Evolutionary conservation across 2,888 invertebrate genomes (phyloP), one percentile per base, ranked within the genome.

Genomic region (Philereme vetulata): DNA sequence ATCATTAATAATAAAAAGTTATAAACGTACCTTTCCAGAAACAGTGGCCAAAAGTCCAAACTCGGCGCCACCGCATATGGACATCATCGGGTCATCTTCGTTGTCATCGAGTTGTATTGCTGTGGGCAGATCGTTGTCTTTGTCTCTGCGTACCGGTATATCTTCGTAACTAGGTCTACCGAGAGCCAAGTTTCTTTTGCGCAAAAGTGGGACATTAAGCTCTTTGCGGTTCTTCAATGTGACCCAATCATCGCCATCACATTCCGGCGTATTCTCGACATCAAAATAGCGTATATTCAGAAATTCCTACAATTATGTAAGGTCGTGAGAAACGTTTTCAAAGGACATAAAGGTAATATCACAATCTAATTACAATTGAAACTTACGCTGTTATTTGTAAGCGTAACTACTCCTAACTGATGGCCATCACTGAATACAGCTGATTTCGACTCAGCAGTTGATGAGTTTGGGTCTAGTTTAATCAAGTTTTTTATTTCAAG

Each of bases 51-150:
- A 93, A 45, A 98, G 86, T 1, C 96, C 96, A 84, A 99, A 98
- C 74, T 98, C 98, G 84, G 98, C 98, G 34, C 98, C 98, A 46
- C 96, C 95, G 46, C 94, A 94, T 55, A 98, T 95, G 50, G 94
- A 93, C 8, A 94, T 89, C 0, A 97, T 93, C 72, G 98, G 98
- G 72, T 98, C 97, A 69, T 98, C 97, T 67, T 95, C 93, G 32
- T 89, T 90, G 11, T 94, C 84, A 66, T 94, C 94, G 0, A 94
- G 86, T 60, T 94, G 94, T 75, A 94, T 92, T 4, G 93, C 93
- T 5, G 93, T 85, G 5, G 93, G 93, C 0, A 90, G 81, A 5
- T 94, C 93, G 21, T 92, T 82, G 59, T 93, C 87, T 5, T 82
- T 82, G 1, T 75, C 67, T 7, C 88, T 72, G 7, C 88, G 75